Conservation (phyloP, 2,113 vertebrate genomes). For the Apaloderma vittatum region DNA sequence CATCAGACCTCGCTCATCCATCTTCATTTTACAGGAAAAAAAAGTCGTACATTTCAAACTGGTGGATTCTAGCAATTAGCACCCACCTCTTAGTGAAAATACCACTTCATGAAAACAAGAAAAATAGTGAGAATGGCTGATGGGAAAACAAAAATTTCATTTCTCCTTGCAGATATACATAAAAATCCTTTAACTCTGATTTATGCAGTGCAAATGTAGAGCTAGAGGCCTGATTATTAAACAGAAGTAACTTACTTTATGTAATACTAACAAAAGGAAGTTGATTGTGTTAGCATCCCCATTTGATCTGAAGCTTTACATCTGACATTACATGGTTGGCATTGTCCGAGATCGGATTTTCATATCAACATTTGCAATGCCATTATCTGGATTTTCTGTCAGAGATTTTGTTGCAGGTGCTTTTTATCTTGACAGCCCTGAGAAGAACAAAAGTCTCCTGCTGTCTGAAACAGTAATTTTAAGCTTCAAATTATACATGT, state of each 20-base stretch:
- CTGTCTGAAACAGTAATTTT: background rate
- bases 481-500: background rate
- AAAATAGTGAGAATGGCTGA: background rate
- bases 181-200: background rate
- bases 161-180: background rate
- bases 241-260: background rate
- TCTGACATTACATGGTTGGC: background rate
- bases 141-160: background rate
- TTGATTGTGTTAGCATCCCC: background rate
- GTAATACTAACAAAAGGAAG: background rate
- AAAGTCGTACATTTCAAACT: background rate
- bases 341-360: background rate
- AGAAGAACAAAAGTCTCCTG: background rate
- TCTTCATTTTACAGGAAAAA: background rate
- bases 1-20: background rate
- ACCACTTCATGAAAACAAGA: background rate
- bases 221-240: background rate
- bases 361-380: background rate
- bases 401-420: background rate
- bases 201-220: background rate
- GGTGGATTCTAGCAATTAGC: background rate
- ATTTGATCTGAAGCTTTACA: background rate
- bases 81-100: background rate
- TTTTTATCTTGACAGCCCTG: background rate
- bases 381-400: background rate